Conservation (phyloP, 1,140 invertebrate genomes). For the Anastrepha ludens region DNA sequence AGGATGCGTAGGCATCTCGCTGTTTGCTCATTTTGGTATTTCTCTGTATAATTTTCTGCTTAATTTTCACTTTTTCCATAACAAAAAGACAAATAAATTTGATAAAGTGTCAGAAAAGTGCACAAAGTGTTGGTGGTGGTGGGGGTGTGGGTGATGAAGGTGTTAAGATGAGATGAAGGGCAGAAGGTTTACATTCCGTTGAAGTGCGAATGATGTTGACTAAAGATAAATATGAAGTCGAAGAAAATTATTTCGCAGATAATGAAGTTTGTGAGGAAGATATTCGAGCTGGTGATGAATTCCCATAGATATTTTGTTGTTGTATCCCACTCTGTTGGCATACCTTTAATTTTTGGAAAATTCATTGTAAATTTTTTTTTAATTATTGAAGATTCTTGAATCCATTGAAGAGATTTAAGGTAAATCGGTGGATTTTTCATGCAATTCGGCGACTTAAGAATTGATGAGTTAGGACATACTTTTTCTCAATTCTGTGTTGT, state of each 20-base stretch:
- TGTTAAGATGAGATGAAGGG: background rate
- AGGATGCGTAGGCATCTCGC: background rate
- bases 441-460: too few relatives aligned
- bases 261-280: constrained; percentile 18
- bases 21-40: constrained; percentile 58
- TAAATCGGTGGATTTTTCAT: too few relatives aligned
- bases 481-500: too few relatives aligned
- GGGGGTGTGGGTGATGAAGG: background rate
- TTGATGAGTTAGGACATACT: too few relatives aligned
- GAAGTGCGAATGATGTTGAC: constrained; percentile 58
- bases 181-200: background rate
- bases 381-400: background rate
- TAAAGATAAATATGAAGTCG: constrained; percentile 31
- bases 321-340: background rate
- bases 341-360: background rate
- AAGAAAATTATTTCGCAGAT: background rate
- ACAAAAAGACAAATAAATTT: constrained; percentile 58
- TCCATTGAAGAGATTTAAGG: background rate
- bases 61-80: constrained; percentile 68
- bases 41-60: constrained; percentile 60
- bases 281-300: background rate
- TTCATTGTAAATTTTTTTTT: background rate
- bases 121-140: background rate
- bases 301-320: background rate
- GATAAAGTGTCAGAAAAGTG: constrained; percentile 59